phyloP scores from a whole-genome alignment of 1,140 invertebrate species.

The Amphibalanus amphitrite region DNA sequence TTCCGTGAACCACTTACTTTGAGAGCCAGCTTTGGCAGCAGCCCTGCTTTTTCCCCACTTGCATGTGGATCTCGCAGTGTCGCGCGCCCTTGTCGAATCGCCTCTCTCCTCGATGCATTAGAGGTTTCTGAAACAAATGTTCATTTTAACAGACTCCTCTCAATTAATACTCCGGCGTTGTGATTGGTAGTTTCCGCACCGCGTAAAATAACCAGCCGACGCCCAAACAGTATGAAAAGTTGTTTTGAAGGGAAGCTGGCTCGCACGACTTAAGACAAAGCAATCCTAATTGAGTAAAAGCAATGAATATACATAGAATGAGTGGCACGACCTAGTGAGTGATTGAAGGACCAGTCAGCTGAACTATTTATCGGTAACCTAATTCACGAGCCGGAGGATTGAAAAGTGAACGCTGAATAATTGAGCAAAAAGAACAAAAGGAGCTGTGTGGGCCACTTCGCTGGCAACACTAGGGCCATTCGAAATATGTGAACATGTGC shows the following conservation, averaged over 20 bases:
- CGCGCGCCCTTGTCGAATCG: slow-evolving; percentile 31
- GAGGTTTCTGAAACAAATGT: background rate
- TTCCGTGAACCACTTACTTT: slow-evolving; percentile 40
- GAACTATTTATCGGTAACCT: background rate
- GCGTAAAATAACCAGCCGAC: background rate
- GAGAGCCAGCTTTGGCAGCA: slow-evolving; percentile 84
- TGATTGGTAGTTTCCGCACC: background rate
- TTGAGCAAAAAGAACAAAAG: no score
- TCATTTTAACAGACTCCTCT: background rate
- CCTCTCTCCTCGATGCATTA: background rate
- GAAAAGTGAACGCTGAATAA: no score
- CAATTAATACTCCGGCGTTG: background rate
- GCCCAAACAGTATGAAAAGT: background rate
- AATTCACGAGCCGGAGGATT: no score
- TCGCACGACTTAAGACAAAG: background rate
- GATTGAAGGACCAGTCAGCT: background rate
- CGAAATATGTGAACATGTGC: no score
- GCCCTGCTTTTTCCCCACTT: slow-evolving; percentile 17
- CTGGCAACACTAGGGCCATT: no score
- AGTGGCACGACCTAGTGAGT: background rate
- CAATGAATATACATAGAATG: background rate
- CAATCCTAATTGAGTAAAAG: background rate
- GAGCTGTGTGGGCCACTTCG: no score
- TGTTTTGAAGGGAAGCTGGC: background rate
- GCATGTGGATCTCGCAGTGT: slow-evolving; percentile 53